These are phyloP conservation scores for Melopsittacus undulatus DNA, from an alignment of 2,797 vertebrate species.

Conservation along the genomic window DNA sequence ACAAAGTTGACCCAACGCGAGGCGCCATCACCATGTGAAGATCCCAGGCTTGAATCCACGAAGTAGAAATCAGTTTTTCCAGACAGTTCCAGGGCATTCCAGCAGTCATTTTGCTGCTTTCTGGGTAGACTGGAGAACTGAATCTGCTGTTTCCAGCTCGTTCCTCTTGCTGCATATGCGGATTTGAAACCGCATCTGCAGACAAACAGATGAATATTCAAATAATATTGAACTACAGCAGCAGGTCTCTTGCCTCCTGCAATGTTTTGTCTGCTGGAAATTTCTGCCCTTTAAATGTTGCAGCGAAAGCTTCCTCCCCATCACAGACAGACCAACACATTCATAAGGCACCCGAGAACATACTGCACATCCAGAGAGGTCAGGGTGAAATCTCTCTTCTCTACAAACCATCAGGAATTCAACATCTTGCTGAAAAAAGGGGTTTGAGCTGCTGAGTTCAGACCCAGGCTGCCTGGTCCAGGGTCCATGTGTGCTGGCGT, in stretches of 20 bases:
- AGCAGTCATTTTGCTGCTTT: not conserved
- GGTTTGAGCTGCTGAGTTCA: not conserved
- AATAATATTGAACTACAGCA: not conserved
- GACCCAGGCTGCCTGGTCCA: not conserved
- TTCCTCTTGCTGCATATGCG: not conserved
- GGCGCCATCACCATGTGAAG: fast-evolving
- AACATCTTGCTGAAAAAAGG: not conserved
- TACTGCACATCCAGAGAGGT: not conserved
- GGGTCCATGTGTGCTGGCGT: fast-evolving
- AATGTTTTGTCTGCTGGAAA: not conserved
- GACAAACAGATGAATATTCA: not conserved
- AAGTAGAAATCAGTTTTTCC: not conserved
- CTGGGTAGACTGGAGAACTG: not conserved
- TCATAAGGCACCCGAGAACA: conserved; percentile 39
- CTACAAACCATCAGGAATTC: not conserved
- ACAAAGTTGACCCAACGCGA: not conserved
- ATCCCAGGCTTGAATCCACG: not conserved
- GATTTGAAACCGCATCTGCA: not conserved
- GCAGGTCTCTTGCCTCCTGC: not conserved
- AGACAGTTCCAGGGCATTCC: not conserved
- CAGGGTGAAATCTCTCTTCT: not conserved
- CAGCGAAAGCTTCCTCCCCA: not conserved
- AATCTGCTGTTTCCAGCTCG: not conserved
- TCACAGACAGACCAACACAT: not conserved
- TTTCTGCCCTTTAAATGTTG: not conserved